These are phyloP conservation scores for Liodrosophila aerea DNA, from an alignment of 2,888 invertebrate genomes.

Conservation along the genomic window DNA sequence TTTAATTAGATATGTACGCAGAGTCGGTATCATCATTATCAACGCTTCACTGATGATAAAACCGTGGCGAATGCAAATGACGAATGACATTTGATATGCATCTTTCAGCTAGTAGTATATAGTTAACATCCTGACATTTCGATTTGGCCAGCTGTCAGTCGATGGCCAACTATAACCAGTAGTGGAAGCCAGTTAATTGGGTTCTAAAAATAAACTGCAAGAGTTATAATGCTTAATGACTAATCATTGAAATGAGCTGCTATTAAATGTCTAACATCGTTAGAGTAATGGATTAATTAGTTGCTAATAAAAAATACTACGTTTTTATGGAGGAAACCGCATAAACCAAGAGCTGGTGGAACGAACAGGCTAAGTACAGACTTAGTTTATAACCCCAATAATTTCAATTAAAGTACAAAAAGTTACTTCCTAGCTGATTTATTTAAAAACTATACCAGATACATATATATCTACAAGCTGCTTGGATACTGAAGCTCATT, in stretches of 20 bases:
- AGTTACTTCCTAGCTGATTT: too few relatives aligned
- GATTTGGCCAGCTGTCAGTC: slow-evolving; percentile 34
- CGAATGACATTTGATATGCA: slow-evolving; percentile 66
- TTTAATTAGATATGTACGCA: slow-evolving; percentile 35
- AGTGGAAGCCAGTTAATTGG: slow-evolving; percentile 21
- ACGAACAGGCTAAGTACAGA: too few relatives aligned
- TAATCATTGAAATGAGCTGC: slow-evolving; percentile 7
- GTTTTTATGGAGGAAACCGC: too few relatives aligned
- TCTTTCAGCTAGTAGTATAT: slow-evolving; percentile 22
- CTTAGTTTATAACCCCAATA: too few relatives aligned
- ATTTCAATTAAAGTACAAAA: too few relatives aligned
- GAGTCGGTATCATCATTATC: slow-evolving; percentile 53
- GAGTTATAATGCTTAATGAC: not conserved
- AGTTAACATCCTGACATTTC: not conserved
- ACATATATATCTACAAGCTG: too few relatives aligned
- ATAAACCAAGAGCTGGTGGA: too few relatives aligned
- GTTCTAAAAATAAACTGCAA: slow-evolving; percentile 12
- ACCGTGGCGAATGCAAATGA: slow-evolving; percentile 61
- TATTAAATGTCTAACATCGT: not conserved
- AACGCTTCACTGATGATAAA: slow-evolving; percentile 58
- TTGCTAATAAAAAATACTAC: not conserved
- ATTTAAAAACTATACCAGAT: too few relatives aligned
- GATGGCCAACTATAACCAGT: not conserved
- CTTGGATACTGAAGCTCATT: too few relatives aligned
- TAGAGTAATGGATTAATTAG: slow-evolving; percentile 15